Conservation (phyloP, 2,888 invertebrate genomes). For the Acholoe squamosa region DNA sequence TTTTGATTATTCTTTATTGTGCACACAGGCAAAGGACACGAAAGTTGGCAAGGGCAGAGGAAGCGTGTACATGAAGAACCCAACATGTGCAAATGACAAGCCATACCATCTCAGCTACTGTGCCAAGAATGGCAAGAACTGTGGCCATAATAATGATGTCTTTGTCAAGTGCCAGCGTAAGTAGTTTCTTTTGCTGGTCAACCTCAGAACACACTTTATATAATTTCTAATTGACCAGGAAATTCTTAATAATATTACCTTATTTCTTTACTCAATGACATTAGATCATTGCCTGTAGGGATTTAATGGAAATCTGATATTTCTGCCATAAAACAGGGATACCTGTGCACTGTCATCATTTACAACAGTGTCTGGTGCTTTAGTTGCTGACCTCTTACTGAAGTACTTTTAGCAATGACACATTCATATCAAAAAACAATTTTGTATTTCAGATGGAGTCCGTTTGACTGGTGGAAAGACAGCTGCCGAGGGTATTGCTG, state of each 20-base stretch:
- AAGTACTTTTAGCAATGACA: too few relatives aligned
- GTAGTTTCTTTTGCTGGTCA: background rate
- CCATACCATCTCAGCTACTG: background rate
- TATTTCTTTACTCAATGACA: too few relatives aligned
- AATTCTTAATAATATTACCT: background rate
- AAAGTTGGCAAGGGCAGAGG: constrained; percentile 7
- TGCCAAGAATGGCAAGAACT: background rate
- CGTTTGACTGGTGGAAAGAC: background rate
- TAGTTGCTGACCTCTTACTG: too few relatives aligned
- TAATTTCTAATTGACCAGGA: background rate
- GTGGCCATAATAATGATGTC: constrained; percentile 15
- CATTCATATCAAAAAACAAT: background rate
- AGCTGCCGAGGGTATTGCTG: background rate
- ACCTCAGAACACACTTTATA: background rate
- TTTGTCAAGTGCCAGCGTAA: constrained; percentile 29
- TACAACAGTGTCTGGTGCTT: too few relatives aligned
- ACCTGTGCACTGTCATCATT: background rate
- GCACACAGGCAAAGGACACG: background rate
- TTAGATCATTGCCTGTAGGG: too few relatives aligned
- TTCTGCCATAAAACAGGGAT: background rate
- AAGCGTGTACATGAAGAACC: background rate
- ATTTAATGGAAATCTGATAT: background rate
- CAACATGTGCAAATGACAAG: background rate
- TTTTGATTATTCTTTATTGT: too few relatives aligned
- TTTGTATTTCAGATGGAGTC: constrained; percentile 6